Evolutionary conservation across 2,113 vertebrate genomes (phyloP).

Genomic region (Empidonax traillii): DNA sequence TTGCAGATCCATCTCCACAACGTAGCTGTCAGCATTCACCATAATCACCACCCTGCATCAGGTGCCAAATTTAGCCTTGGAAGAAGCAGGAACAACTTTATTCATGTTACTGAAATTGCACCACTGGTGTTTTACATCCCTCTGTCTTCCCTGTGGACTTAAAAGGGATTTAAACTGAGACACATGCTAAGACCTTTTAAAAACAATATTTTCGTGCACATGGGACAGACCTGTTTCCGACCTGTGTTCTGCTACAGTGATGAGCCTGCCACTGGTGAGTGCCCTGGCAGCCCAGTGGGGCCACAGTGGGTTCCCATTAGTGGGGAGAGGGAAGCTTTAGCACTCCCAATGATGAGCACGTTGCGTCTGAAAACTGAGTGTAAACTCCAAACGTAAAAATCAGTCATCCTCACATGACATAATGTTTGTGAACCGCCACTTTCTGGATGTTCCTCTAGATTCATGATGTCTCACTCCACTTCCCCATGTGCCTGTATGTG

Average conservation of each 20-base stretch:
- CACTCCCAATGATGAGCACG: rapidly evolving
- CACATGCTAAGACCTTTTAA: background rate
- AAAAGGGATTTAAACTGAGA: background rate
- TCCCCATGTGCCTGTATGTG: rapidly evolving
- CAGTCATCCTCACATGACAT: background rate
- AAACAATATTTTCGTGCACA: background rate
- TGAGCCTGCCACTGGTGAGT: background rate
- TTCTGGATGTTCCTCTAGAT: background rate
- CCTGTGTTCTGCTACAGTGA: background rate
- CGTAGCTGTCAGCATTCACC: rapidly evolving
- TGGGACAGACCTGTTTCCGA: background rate
- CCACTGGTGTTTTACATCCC: background rate
- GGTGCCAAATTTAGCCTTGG: background rate
- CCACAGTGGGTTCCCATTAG: background rate
- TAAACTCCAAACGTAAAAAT: background rate
- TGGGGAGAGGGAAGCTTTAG: background rate
- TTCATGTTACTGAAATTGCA: background rate
- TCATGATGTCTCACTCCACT: too few species aligned
- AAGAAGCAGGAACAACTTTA: background rate
- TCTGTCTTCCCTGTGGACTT: background rate
- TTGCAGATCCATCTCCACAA: background rate
- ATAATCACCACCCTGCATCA: rapidly evolving
- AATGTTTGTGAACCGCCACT: background rate
- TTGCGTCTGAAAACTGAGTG: background rate
- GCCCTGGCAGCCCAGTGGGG: background rate